Conservation (phyloP, 1,140 invertebrate species). For the Caenorhabditis brenneri region DNA sequence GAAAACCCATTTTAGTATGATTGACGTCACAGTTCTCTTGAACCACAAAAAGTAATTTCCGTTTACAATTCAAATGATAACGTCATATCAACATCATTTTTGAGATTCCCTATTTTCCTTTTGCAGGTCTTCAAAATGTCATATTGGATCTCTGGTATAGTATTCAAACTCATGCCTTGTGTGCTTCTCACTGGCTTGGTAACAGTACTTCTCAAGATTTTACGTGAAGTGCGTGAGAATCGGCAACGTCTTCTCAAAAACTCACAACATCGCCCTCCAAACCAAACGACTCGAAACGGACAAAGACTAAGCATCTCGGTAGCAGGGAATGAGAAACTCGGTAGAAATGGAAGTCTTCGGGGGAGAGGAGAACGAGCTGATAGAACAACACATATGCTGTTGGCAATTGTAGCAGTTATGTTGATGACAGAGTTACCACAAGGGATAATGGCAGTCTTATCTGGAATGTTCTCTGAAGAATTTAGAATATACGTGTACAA, state of each 20-base stretch:
- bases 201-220: constrained; percentile 63
- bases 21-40: too few species aligned
- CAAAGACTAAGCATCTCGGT: constrained; percentile 48
- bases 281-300: constrained; percentile 47
- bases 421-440: constrained; percentile 67
- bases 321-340: constrained; percentile 6
- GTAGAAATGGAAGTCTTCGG: constrained; percentile 41
- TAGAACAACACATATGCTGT: constrained; percentile 66
- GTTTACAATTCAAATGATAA: too few species aligned
- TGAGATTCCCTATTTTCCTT: not conserved
- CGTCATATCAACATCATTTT: not conserved
- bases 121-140: constrained; percentile 67
- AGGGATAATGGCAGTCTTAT: constrained; percentile 65
- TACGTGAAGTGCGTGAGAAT: constrained; percentile 61
- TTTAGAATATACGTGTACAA: constrained; percentile 59
- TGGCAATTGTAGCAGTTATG: constrained; percentile 68
- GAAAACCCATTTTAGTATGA: too few species aligned
- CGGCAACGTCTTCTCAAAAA: constrained; percentile 47
- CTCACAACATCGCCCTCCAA: constrained; percentile 27
- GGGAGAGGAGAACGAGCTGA: constrained; percentile 59
- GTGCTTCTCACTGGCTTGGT: constrained; percentile 64
- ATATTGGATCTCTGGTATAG: constrained; percentile 69
- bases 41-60: too few species aligned
- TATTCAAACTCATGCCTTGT: constrained; percentile 69
- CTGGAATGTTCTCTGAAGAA: constrained; percentile 61